Evolutionary conservation across 2,888 invertebrate species (phyloP).

Genomic region (Pollenia labialis): DNA sequence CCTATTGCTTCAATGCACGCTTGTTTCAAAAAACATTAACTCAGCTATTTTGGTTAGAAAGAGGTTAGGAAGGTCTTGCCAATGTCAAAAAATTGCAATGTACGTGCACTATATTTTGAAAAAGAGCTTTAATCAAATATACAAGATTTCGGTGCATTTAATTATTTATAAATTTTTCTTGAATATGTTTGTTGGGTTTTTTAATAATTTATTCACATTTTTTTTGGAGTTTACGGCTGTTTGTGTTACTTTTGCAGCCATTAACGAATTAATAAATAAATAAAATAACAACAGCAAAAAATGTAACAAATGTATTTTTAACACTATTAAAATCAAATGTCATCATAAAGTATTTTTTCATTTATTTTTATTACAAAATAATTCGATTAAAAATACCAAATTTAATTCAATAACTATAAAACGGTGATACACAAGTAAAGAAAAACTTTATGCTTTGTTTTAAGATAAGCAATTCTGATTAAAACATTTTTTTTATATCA

Average conservation of each 20-base stretch:
- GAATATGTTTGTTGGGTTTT: background rate
- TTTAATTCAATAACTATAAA: conserved; percentile 4
- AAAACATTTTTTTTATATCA: no score
- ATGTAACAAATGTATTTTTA: conserved; percentile 50
- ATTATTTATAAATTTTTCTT: background rate
- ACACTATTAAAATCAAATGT: conserved; percentile 58
- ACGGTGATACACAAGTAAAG: no score
- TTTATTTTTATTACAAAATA: conserved; percentile 32
- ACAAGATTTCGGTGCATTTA: no score
- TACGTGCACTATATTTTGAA: no score
- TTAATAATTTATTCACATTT: background rate
- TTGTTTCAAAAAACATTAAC: no score
- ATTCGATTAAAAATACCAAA: conserved; percentile 32
- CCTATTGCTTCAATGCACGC: no score
- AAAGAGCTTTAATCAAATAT: no score
- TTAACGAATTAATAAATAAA: conserved; percentile 62
- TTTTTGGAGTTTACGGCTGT: background rate
- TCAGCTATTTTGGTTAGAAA: no score
- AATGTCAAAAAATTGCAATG: no score
- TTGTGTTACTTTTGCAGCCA: conserved; percentile 40
- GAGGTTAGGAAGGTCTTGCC: no score
- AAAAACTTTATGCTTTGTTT: no score
- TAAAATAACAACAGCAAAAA: conserved; percentile 25
- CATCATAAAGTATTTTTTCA: conserved; percentile 36
- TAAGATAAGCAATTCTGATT: no score